phyloP scores from a whole-genome alignment of 37 sponge, comb jelly and placozoan genomes.

The Geodia barretti region DNA sequence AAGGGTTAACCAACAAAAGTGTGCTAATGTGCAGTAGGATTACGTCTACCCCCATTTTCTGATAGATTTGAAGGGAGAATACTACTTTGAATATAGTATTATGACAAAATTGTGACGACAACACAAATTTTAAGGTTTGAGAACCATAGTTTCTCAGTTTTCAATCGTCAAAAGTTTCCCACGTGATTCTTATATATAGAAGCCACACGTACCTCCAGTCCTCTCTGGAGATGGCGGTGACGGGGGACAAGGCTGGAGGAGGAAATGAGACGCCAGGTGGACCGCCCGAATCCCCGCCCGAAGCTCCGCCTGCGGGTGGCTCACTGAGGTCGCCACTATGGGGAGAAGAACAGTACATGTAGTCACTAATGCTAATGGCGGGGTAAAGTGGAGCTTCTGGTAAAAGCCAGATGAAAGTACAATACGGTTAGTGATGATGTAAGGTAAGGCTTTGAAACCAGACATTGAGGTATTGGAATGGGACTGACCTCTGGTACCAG shows the following conservation, averaged over 20 bases:
- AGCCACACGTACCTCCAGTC: slow-evolving; percentile 65
- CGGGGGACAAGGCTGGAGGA: slow-evolving; percentile 64
- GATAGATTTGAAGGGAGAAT: no score
- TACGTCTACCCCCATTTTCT: no score
- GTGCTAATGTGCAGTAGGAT: neutral
- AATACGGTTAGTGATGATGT: neutral
- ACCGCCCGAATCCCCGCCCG: slow-evolving; percentile 54
- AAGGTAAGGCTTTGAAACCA: neutral
- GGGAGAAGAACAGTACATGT: no score
- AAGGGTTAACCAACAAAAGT: neutral
- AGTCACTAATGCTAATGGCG: no score
- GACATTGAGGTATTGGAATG: neutral
- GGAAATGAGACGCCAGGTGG: slow-evolving; percentile 61
- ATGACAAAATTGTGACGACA: no score
- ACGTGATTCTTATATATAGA: no score
- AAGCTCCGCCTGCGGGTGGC: slow-evolving; percentile 66
- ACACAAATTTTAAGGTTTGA: no score
- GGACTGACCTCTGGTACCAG: slow-evolving; percentile 60
- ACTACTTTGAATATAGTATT: no score
- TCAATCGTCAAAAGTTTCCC: no score
- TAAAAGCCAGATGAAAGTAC: no score
- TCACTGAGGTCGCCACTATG: slow-evolving; percentile 80
- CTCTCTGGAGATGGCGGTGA: slow-evolving; percentile 63
- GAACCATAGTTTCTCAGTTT: no score
- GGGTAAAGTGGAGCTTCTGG: no score